These are phyloP conservation scores for Phanerotoma sp. DNA, from an alignment of 2,888 invertebrate species.

Conservation along the genomic window DNA sequence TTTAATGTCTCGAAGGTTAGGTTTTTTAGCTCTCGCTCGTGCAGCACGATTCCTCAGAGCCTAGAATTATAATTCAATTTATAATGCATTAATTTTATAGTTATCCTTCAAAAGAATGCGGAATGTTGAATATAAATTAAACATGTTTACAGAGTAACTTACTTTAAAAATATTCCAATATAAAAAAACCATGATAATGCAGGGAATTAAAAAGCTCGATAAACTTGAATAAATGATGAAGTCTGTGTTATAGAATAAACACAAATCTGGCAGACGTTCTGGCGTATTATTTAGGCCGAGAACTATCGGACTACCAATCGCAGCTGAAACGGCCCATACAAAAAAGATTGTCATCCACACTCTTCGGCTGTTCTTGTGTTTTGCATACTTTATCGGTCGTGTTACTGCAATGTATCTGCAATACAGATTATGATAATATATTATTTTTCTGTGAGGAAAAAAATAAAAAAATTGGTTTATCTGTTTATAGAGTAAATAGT, in stretches of 20 bases:
- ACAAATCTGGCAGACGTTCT: conserved; percentile 78
- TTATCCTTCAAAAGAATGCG: neutral
- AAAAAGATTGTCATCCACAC: conserved; percentile 93
- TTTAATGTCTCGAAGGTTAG: conserved; percentile 71
- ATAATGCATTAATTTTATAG: neutral
- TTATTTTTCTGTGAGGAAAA: too few species aligned
- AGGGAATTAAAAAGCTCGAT: conserved; percentile 98
- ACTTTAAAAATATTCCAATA: conserved; percentile 98
- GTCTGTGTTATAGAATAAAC: conserved; percentile 96
- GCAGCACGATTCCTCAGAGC: conserved; percentile 82
- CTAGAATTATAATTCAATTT: conserved; percentile 59
- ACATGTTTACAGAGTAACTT: conserved; percentile 45
- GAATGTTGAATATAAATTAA: neutral
- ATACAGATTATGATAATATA: too few species aligned
- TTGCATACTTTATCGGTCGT: conserved; percentile 98
- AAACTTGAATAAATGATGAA: conserved; percentile 98
- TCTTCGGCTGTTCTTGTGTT: conserved; percentile 93
- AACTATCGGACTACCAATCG: conserved; percentile 95
- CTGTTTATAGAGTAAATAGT: too few species aligned
- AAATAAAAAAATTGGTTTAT: too few species aligned
- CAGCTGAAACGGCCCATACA: conserved; percentile 94
- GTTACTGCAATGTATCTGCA: conserved; percentile 98
- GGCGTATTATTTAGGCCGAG: conserved; percentile 94
- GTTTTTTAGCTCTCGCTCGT: conserved; percentile 79
- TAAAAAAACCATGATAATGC: conserved; percentile 96